Conservation (phyloP, 2,888 invertebrate species). For the Acanthosepion lycidas region DNA sequence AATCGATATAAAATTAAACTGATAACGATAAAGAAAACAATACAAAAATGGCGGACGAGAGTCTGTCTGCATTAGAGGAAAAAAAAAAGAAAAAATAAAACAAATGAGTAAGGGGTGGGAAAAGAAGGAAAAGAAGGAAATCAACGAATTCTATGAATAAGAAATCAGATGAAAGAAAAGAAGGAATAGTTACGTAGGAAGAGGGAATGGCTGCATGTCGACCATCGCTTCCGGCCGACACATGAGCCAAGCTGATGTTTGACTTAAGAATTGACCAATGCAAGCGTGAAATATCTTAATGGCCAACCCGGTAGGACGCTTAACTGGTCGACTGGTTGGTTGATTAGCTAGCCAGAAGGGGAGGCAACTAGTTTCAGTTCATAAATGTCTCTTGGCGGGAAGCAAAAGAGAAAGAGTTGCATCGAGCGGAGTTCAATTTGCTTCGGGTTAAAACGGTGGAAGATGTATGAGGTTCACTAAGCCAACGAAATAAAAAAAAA, state of each 20-base stretch:
- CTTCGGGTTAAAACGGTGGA: background rate
- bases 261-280: background rate
- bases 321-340: background rate
- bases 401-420: background rate
- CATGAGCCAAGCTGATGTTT: background rate
- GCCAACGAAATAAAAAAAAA: background rate
- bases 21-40: background rate
- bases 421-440: background rate
- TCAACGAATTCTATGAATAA: background rate
- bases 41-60: background rate
- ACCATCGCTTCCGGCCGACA: background rate
- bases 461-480: background rate
- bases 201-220: background rate
- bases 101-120: background rate
- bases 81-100: background rate
- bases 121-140: background rate
- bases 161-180: background rate
- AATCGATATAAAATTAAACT: background rate
- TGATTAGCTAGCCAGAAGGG: background rate
- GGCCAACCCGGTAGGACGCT: background rate
- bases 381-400: background rate
- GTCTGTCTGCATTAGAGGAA: background rate
- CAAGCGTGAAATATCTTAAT: slow-evolving; percentile 1
- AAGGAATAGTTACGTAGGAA: background rate
- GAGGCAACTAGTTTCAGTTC: background rate